Conservation (phyloP, 2,888 invertebrate genomes). For the Xestoiulus laeticollis region DNA sequence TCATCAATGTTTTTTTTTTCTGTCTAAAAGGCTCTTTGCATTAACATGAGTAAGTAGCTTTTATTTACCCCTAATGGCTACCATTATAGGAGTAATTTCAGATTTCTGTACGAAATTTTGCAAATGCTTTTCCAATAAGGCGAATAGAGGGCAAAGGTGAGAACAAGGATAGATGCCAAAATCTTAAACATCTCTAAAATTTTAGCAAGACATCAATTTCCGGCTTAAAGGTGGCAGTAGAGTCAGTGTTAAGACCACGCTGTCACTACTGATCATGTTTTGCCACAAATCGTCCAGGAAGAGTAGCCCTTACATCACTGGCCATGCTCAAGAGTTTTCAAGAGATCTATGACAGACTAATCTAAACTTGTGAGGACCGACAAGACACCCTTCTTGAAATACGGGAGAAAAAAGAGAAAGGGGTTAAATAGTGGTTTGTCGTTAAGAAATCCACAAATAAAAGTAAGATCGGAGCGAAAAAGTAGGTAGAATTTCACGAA, state of each 20-base stretch:
- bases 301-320: neutral
- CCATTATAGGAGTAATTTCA: neutral
- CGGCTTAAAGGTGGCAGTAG: neutral
- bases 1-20: neutral
- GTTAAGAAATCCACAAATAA: constrained; percentile 1
- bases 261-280: neutral
- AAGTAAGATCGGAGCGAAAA: neutral
- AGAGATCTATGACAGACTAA: neutral
- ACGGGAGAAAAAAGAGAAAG: neutral
- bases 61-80: neutral
- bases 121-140: neutral
- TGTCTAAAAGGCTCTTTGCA: no score
- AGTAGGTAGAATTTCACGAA: neutral
- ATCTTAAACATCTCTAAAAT: neutral
- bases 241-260: neutral
- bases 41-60: neutral
- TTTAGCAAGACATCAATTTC: neutral
- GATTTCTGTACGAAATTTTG: neutral
- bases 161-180: neutral
- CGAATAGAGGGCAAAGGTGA: neutral
- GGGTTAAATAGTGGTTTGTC: neutral
- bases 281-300: neutral
- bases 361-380: neutral
- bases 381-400: constrained; percentile 9
- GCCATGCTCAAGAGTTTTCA: neutral